Conservation (phyloP, 2,888 invertebrate genomes). For the Dasysyrphus tricinctus region DNA sequence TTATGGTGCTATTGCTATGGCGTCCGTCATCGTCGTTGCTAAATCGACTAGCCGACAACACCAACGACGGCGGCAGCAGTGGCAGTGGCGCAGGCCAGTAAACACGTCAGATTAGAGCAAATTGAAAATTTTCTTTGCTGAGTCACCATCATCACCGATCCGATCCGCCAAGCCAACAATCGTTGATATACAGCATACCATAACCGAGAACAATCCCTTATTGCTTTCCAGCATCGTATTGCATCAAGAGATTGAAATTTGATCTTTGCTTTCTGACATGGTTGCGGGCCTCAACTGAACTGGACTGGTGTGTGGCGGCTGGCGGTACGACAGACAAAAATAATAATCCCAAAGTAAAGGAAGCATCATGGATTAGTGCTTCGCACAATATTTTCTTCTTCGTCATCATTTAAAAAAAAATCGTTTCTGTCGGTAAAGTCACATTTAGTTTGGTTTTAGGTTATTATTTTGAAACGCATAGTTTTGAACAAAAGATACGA, state of each 20-base stretch:
- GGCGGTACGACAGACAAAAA: constrained; percentile 6
- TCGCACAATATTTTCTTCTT: constrained; percentile 16
- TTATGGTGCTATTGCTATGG: not conserved
- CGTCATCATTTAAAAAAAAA: constrained; percentile 11
- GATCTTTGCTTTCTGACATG: constrained; percentile 33
- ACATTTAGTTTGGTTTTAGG: constrained; percentile 12
- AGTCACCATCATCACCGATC: constrained; percentile 65
- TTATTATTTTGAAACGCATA: constrained; percentile 16
- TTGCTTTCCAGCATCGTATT: constrained; percentile 37
- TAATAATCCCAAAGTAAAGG: constrained; percentile 8
- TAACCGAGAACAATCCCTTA: constrained; percentile 32
- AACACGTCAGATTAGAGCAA: constrained; percentile 50
- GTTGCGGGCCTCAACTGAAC: not conserved
- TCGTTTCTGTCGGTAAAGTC: constrained; percentile 12
- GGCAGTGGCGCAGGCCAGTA: constrained; percentile 15
- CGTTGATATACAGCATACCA: too few relatives aligned
- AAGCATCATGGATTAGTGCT: constrained; percentile 17
- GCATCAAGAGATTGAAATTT: constrained; percentile 54
- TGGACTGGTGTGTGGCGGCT: constrained; percentile 10
- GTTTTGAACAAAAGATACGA: not conserved
- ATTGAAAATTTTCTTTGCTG: constrained; percentile 58
- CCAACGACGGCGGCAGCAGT: not conserved
- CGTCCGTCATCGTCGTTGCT: not conserved
- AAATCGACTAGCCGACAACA: not conserved
- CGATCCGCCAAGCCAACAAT: constrained; percentile 8